Percentiles rank a stretch among this genome's conserved stretches.
phyloP scores from a whole-genome alignment of 2,888 invertebrate genomes.

The Volucella bombylans region DNA sequence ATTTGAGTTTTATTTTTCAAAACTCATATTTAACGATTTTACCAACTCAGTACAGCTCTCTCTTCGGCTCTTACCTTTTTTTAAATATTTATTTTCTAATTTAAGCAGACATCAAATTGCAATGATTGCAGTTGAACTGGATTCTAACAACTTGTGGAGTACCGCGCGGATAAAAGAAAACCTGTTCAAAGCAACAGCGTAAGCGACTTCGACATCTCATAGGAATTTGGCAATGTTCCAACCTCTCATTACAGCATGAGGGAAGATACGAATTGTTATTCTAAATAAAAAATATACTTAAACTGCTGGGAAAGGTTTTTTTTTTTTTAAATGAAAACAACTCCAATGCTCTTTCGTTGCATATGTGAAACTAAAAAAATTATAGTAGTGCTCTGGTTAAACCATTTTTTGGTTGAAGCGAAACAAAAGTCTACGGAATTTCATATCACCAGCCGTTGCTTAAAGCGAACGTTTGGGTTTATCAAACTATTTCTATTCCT shows the following conservation, averaged over 20 bases:
- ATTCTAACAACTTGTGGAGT: not conserved
- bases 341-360: too few relatives aligned
- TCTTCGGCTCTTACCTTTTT: not conserved
- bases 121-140: not conserved
- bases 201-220: constrained; percentile 58
- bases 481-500: too few relatives aligned
- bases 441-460: too few relatives aligned
- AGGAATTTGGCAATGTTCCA: constrained; percentile 15
- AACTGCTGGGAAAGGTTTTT: not conserved
- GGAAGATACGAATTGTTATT: not conserved
- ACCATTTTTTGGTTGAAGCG: too few relatives aligned
- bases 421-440: too few relatives aligned
- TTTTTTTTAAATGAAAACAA: too few relatives aligned
- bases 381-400: too few relatives aligned
- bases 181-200: constrained; percentile 39
- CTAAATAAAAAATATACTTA: not conserved
- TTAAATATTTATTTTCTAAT: not conserved
- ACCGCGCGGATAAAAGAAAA: not conserved
- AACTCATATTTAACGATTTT: not conserved
- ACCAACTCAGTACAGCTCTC: not conserved
- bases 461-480: too few relatives aligned
- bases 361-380: too few relatives aligned
- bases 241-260: constrained; percentile 9
- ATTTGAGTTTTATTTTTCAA: too few relatives aligned
- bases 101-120: not conserved